These are phyloP conservation scores for Serripes groenlandicus DNA, from an alignment of 2,888 invertebrate genomes.

Conservation along the genomic window DNA sequence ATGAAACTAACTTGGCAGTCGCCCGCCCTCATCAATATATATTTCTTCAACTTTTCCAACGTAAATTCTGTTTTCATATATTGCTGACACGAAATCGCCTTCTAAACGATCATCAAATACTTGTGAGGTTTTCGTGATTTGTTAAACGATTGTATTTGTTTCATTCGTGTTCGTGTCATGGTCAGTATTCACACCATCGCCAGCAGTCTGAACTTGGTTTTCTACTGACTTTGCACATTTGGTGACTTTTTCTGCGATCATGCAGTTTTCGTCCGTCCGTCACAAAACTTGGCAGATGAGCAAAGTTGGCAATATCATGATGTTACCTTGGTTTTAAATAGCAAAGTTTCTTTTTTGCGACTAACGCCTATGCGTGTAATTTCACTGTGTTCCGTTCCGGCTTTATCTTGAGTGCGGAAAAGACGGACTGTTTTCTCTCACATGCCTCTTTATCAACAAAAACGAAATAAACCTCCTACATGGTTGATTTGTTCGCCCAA, in stretches of 20 bases:
- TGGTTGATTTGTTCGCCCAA: slow-evolving; percentile 2
- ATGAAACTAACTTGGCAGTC: slow-evolving; percentile 6
- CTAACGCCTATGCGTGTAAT: neutral
- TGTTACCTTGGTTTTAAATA: neutral
- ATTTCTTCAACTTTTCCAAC: slow-evolving; percentile 12
- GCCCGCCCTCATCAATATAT: neutral
- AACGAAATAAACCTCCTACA: slow-evolving; percentile 1
- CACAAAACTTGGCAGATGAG: neutral
- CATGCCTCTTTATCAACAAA: slow-evolving; percentile 1
- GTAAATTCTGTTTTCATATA: neutral
- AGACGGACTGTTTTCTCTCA: slow-evolving; percentile 4
- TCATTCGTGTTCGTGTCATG: too few relatives aligned
- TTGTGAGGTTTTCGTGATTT: too few relatives aligned
- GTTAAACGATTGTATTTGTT: too few relatives aligned
- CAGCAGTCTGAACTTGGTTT: too few relatives aligned
- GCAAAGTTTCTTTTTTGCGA: neutral
- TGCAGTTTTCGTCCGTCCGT: neutral
- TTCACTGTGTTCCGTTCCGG: slow-evolving; percentile 3
- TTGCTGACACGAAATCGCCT: neutral
- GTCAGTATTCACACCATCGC: too few relatives aligned
- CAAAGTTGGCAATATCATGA: slow-evolving; percentile 9
- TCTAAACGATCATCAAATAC: too few relatives aligned
- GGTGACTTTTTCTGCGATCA: too few relatives aligned
- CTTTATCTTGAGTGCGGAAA: neutral
- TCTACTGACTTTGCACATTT: too few relatives aligned